Base-by-base conservation (phyloP, 2,797 vertebrate species). In the Apogon talboti region DNA sequence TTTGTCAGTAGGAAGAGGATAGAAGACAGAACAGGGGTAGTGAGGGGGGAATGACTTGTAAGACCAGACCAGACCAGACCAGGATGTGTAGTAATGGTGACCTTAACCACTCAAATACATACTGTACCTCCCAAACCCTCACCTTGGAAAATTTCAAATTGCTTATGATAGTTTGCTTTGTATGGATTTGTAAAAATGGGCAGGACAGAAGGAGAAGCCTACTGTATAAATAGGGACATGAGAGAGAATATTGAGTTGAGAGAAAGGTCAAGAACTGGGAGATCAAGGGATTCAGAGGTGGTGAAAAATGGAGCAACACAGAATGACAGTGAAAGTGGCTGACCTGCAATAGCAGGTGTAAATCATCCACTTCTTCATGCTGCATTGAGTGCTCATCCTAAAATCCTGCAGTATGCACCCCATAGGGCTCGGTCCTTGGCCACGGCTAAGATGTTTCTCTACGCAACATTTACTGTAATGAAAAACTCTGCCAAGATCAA, bases 401-500 rank as follows among this genome's bases (percentile, higher is more conserved):
- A 79, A 72, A 66, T 78, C 77, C 79, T 50, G 60, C 66, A 54
- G 68, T 18, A 42, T 69, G 38, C 47, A 33, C 49, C 76, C 66
- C 28, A 53, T 18, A 45, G 79, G 78, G 55, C 62, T 75, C 46
- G 11, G 69, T 46, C 54, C 53, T 68, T 41, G 42, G 67, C 66
- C 43, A 43, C 30, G 2, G 57, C 51, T 47, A 48, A 73, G 61
- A 53, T 38, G 58, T 79, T 85, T 74, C 67, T 79, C 61, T 12
- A 42, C 4, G 28, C 73, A 53, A 44, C 46, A 46, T 82, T 74
- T 13, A 1, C 48, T 60, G 38, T 72, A 76, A 84, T 83, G 70
- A 80, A 84, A 71, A 49, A 52, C 62, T 80, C 57, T 66, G 61
- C 67, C 33, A 37, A 78, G 66, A 69, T 84, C 84, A 81, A 86